These are phyloP conservation scores for Andrena minutula DNA, from an alignment of 2,888 invertebrate species.

Conservation along the genomic window DNA sequence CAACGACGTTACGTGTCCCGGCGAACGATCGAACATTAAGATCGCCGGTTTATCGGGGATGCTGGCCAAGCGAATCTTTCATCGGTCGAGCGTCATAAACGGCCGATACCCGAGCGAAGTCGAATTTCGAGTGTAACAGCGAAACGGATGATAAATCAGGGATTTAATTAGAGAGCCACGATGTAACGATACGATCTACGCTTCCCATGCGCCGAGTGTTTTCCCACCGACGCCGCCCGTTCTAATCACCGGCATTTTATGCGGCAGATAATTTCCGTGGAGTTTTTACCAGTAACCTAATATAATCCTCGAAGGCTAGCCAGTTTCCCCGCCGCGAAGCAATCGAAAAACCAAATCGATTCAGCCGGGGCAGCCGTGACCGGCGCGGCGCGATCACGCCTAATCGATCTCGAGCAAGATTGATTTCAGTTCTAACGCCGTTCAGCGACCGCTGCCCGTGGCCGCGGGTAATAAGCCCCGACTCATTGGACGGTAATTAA, in stretches of 20 bases:
- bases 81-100: slow-evolving; percentile 21
- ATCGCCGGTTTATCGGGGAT: slow-evolving; percentile 32
- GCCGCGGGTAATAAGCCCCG: slow-evolving; percentile 63
- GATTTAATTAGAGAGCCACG: slow-evolving; percentile 61
- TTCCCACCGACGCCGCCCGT: neutral
- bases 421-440: slow-evolving; percentile 67
- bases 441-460: slow-evolving; percentile 50
- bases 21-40: slow-evolving; percentile 42
- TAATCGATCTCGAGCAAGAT: slow-evolving; percentile 71
- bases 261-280: slow-evolving; percentile 34
- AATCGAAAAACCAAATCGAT: slow-evolving; percentile 67
- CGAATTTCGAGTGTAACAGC: neutral
- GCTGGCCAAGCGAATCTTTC: slow-evolving; percentile 24
- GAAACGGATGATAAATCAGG: slow-evolving; percentile 59
- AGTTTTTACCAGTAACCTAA: slow-evolving; percentile 40
- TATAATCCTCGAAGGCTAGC: slow-evolving; percentile 48
- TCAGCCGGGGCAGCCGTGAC: slow-evolving; percentile 40
- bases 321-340: slow-evolving; percentile 47
- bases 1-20: slow-evolving; percentile 12
- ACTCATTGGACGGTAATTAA: slow-evolving; percentile 68
- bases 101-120: neutral
- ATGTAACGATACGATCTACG: slow-evolving; percentile 62
- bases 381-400: slow-evolving; percentile 52
- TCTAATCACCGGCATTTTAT: slow-evolving; percentile 57
- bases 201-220: slow-evolving; percentile 46